A percentile compares a stretch with the other conserved stretches of the same genome.
phyloP scores from a whole-genome alignment of 2,113 vertebrate genomes.

The Trichechus manatus region DNA sequence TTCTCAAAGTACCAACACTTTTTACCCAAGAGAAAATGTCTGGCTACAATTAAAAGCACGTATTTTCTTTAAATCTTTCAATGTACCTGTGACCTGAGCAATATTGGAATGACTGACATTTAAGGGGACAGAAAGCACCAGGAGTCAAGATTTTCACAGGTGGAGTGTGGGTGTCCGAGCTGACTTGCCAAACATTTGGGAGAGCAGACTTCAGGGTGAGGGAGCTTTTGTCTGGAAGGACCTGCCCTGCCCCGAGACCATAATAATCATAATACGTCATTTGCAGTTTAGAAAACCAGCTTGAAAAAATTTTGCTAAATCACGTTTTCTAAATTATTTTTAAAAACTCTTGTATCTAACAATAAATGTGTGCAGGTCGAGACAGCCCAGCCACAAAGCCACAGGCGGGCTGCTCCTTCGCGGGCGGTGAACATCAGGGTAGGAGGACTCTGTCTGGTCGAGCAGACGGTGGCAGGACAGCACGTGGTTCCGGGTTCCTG shows the following conservation, averaged over 20 bases:
- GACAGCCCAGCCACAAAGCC: fast-evolving
- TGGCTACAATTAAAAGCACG: not conserved
- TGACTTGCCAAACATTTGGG: fast-evolving
- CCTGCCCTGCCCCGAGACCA: not conserved
- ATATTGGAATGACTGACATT: fast-evolving
- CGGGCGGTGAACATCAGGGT: fast-evolving
- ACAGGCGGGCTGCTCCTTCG: fast-evolving
- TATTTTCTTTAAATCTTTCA: no score
- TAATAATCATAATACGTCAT: no score
- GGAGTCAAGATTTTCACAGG: fast-evolving
- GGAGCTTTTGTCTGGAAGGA: not conserved
- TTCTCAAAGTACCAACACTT: not conserved
- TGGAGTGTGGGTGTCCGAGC: fast-evolving
- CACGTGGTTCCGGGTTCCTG: fast-evolving
- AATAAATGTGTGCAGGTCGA: fast-evolving
- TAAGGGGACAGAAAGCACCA: fast-evolving
- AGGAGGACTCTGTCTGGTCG: fast-evolving
- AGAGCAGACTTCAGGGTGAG: not conserved
- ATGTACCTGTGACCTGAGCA: fast-evolving
- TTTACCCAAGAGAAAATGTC: not conserved
- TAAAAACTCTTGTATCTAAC: fast-evolving
- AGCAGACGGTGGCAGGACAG: not conserved
- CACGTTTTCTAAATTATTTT: not conserved
- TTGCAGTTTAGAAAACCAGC: not conserved
- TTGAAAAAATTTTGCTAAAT: not conserved